Evolutionary conservation across 2,888 invertebrate species (phyloP), one percentile per base, ranked within the genome.

Genomic region (Rotaria socialis): DNA sequence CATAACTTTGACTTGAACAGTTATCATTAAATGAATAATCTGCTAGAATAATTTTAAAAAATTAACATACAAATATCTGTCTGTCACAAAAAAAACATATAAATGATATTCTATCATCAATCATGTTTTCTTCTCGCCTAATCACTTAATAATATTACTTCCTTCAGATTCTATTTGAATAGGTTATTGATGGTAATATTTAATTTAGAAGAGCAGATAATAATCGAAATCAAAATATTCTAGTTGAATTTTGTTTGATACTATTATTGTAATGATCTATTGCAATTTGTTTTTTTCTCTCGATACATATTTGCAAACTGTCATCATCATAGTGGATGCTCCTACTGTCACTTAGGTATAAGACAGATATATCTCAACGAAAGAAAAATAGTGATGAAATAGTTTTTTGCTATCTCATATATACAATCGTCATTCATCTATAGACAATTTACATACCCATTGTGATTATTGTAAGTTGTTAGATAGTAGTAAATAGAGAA

Each of bases 1-100:
- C 97, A 93, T 97, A 85, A 47, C 10, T 47, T 80, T 22, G 47
- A 47, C 19, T 80, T 24, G 47, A 80, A 47, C n/a, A n/a, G 2
- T 24, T n/a, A 43, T 80, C 80, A 43, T 47, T 35, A 11, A 43
- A 80, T 22, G 19, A 24, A 80, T 47, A 43, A n/a, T 43, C 43
- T 2, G n/a, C 80, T 80, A 80, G 24, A 80, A 43, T 35, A 35
- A 35, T 35, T 35, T 35, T 35, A 35, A 35, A 35, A 35, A 35
- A 35, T 35, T 35, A 35, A 35, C 35, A 35, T 35, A 35, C 35
- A 35, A 35, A 35, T 35, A 35, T 35, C 35, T 35, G 35, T 35
- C 35, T 35, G 35, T 35, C 35, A 47, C 3, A n/a, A 11, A 47
- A 10, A 47, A 80, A 0, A 14, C 27, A 60, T 60, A 50, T 50